Percentiles rank a stretch among this genome's conserved stretches.
These are phyloP conservation scores for Megalonaias nervosa DNA, from an alignment of 1,140 invertebrate genomes.

Conservation along the genomic window DNA sequence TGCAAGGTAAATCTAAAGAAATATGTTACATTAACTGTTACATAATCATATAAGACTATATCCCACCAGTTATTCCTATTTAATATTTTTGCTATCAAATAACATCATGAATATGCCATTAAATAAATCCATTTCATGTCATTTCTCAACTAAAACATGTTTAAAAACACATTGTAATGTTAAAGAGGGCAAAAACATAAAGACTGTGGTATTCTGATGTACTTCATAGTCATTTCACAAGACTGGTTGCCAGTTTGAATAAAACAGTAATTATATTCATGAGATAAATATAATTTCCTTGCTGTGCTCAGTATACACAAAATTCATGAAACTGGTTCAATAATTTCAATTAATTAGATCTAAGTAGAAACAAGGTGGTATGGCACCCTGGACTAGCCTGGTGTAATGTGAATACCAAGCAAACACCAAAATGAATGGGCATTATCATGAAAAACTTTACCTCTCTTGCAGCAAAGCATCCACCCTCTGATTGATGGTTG, in stretches of 20 bases:
- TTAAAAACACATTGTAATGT: background rate
- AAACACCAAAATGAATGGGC: background rate
- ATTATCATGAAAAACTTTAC: constrained; percentile 25
- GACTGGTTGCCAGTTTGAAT: no score
- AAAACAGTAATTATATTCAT: no score
- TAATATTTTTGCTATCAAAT: no score
- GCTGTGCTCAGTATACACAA: background rate
- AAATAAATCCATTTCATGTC: no score
- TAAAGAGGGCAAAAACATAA: background rate
- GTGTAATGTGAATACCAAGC: background rate
- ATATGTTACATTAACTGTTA: background rate
- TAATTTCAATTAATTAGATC: background rate
- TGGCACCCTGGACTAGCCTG: background rate
- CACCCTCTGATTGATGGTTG: constrained; percentile 52
- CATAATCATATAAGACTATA: background rate
- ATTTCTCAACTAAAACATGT: no score
- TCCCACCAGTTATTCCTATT: no score
- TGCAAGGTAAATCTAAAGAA: constrained; percentile 51
- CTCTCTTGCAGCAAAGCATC: constrained; percentile 58
- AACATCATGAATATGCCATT: no score
- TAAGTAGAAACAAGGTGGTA: background rate
- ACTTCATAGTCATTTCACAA: no score
- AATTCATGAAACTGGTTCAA: background rate
- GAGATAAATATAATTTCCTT: background rate
- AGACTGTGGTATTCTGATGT: no score